Conservation (phyloP, 2,888 invertebrate species). For the Hedya salicella region DNA sequence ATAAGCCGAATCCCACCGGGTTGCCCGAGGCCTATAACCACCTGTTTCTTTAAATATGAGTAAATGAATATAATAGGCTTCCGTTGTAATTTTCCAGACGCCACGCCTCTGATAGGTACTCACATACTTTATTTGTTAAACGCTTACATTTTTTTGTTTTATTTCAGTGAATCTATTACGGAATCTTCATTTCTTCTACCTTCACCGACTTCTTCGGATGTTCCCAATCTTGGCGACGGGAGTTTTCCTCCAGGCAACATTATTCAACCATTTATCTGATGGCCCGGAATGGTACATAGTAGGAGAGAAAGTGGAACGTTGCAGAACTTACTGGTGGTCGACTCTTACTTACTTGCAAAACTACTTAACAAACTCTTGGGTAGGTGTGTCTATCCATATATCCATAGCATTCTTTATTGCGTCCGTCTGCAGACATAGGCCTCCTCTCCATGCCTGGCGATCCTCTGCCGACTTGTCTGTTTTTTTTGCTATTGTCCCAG, state of each 20-base stretch:
- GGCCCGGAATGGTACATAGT: slow-evolving; percentile 71
- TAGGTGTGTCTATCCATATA: background rate
- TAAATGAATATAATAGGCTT: too few relatives aligned
- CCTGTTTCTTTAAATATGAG: too few relatives aligned
- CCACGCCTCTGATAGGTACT: too few relatives aligned
- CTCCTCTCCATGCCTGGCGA: too few relatives aligned
- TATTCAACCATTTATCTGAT: slow-evolving; percentile 59
- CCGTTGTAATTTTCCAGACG: too few relatives aligned
- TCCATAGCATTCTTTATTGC: too few relatives aligned
- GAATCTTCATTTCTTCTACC: slow-evolving; percentile 46
- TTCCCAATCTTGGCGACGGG: slow-evolving; percentile 45
- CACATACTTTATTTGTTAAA: too few relatives aligned
- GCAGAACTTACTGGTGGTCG: slow-evolving; percentile 67
- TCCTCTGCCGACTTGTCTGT: too few relatives aligned
- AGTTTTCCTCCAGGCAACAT: slow-evolving; percentile 49
- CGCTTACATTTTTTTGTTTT: too few relatives aligned
- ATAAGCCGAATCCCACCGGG: too few relatives aligned
- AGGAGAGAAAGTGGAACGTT: slow-evolving; percentile 51
- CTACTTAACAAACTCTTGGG: slow-evolving; percentile 45
- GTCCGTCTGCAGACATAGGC: background rate
- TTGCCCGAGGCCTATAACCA: too few relatives aligned
- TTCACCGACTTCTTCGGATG: slow-evolving; percentile 44
- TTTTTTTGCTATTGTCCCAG: too few relatives aligned
- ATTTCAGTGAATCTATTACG: slow-evolving; percentile 45
- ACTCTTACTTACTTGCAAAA: slow-evolving; percentile 68